Percentiles rank a stretch among this genome's conserved stretches.
Evolutionary conservation across 1,140 invertebrate genomes (phyloP).

Genomic region (Drosophila suzukii): DNA sequence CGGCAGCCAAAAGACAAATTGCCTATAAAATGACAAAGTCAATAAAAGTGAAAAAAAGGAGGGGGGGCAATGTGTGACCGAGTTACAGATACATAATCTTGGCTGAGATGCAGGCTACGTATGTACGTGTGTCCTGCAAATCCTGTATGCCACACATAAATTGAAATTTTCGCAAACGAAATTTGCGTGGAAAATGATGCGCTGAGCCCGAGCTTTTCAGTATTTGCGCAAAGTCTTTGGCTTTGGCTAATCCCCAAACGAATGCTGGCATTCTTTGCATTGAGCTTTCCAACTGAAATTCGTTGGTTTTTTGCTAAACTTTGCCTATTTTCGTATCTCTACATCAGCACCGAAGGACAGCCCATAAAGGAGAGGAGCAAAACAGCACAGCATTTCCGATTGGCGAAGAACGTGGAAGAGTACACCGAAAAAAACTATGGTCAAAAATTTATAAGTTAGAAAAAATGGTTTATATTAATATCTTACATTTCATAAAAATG

Average conservation of each 20-base stretch:
- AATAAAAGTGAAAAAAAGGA: conserved; percentile 30
- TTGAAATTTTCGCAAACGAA: conserved; percentile 54
- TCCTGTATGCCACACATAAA: conserved; percentile 30
- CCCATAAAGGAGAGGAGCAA: conserved; percentile 17
- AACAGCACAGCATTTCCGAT: conserved; percentile 33
- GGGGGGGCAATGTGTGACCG: conserved; percentile 27
- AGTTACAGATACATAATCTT: conserved; percentile 30
- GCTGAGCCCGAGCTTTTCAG: conserved; percentile 74
- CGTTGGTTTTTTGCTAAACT: conserved; percentile 38
- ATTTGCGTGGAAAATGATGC: conserved; percentile 56
- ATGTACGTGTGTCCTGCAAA: conserved; percentile 19
- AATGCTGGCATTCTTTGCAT: conserved; percentile 48
- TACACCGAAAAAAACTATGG: conserved; percentile 5
- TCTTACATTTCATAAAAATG: too few species aligned
- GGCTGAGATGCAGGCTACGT: not conserved
- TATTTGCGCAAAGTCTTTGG: conserved; percentile 73
- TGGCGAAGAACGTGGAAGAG: conserved; percentile 8
- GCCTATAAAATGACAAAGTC: conserved; percentile 62
- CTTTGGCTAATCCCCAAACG: conserved; percentile 59
- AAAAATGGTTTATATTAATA: too few species aligned
- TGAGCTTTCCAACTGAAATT: conserved; percentile 71
- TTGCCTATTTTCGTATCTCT: conserved; percentile 71
- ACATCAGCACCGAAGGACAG: conserved; percentile 23
- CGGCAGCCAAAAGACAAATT: conserved; percentile 64
- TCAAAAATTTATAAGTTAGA: not conserved